Percentiles rank a stretch among this genome's conserved stretches.
These are phyloP conservation scores for Ostrea edulis DNA, from an alignment of 1,140 invertebrate species.

Conservation along the genomic window DNA sequence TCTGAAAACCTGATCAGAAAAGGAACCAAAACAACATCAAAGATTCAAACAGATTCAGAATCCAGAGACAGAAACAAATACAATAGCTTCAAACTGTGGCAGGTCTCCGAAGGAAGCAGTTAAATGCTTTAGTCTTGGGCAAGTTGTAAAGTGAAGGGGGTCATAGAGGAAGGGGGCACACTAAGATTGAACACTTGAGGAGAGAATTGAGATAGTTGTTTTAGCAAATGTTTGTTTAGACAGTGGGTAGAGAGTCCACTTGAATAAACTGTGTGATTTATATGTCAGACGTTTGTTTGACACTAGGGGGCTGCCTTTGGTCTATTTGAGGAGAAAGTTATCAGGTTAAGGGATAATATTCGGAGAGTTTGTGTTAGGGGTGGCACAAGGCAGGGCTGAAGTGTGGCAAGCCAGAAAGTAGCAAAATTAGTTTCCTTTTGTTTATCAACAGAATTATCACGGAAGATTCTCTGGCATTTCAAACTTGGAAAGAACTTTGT, in stretches of 20 bases:
- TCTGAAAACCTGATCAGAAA: background rate
- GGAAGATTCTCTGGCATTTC: background rate
- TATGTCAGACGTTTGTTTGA: conserved; percentile 18
- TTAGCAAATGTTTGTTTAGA: conserved; percentile 27
- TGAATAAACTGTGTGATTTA: conserved; percentile 36
- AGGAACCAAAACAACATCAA: background rate
- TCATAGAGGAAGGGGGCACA: background rate
- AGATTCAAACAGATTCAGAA: background rate
- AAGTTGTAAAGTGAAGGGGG: background rate
- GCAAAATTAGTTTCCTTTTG: background rate
- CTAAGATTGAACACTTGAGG: background rate
- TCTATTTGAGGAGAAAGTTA: background rate
- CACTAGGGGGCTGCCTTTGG: background rate
- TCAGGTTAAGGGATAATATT: background rate
- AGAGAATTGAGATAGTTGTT: background rate
- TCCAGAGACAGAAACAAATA: too few species aligned
- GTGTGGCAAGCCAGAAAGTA: background rate
- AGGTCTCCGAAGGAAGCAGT: background rate
- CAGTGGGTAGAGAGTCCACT: background rate
- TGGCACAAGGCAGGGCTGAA: background rate
- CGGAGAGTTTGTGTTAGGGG: background rate
- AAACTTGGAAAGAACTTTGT: background rate
- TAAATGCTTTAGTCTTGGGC: background rate
- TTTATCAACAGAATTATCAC: background rate
- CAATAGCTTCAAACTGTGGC: conserved; percentile 4